These are phyloP conservation scores for Condylura cristata DNA, from an alignment of 2,113 vertebrate genomes.

Conservation along the genomic window DNA sequence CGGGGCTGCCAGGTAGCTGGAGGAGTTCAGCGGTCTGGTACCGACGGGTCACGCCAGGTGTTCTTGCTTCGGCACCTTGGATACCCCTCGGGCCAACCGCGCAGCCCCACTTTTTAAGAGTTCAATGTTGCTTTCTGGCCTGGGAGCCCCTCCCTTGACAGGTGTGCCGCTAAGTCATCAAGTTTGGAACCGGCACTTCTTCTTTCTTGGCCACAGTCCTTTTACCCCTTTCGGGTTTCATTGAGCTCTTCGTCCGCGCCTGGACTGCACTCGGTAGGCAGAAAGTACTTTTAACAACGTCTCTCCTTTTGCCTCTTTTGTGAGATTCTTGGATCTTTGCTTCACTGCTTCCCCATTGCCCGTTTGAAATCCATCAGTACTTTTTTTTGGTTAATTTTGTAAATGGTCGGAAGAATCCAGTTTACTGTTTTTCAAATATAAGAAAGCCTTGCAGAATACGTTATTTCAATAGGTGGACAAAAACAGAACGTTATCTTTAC, in stretches of 20 bases:
- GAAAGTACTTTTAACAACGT: neutral
- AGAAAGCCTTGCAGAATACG: neutral
- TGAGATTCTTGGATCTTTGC: neutral
- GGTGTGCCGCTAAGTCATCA: neutral
- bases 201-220: too few relatives aligned
- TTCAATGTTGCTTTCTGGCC: rapidly evolving
- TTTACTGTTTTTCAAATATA: neutral
- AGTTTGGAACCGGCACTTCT: neutral
- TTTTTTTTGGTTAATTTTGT: neutral
- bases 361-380: neutral
- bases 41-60: rapidly evolving
- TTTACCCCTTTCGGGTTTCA: too few relatives aligned
- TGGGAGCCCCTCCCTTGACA: neutral
- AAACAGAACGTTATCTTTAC: slow-evolving; percentile 32
- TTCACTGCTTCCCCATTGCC: neutral
- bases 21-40: too few relatives aligned
- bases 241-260: neutral
- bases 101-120: rapidly evolving
- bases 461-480: slow-evolving; percentile 23
- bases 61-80: too few relatives aligned
- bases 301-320: neutral
- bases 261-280: neutral
- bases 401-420: neutral
- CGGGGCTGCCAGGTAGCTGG: neutral
- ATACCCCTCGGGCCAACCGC: neutral